phyloP scores from a whole-genome alignment of 1,140 invertebrate species.

The Listronotus oregonensis region DNA sequence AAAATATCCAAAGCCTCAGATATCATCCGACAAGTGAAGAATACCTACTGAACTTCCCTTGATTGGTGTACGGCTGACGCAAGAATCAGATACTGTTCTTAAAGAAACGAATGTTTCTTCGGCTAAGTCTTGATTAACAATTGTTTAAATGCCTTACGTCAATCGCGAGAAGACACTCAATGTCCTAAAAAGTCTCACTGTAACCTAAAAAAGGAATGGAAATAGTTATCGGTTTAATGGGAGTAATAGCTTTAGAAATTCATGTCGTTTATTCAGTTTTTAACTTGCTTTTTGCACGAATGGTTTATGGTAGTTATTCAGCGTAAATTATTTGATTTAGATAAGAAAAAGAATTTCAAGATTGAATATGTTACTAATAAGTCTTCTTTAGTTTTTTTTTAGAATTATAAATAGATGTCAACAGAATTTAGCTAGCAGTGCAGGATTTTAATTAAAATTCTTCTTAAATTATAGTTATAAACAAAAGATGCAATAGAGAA shows the following conservation, averaged over 20 bases:
- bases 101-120: slow-evolving; percentile 28
- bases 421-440: too few species aligned
- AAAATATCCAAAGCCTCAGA: slow-evolving; percentile 33
- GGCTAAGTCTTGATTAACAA: slow-evolving; percentile 33
- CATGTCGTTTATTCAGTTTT: slow-evolving; percentile 19
- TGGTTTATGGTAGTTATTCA: background rate
- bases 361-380: background rate
- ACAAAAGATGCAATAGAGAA: too few species aligned
- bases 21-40: slow-evolving; percentile 38
- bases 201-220: slow-evolving; percentile 18
- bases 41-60: slow-evolving; percentile 28
- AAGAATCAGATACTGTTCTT: slow-evolving; percentile 33
- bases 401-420: too few species aligned
- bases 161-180: slow-evolving; percentile 25
- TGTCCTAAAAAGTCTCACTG: slow-evolving; percentile 9
- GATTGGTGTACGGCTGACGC: slow-evolving; percentile 34
- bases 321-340: slow-evolving; percentile 4
- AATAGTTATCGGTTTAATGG: slow-evolving; percentile 25
- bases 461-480: too few species aligned
- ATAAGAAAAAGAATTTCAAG: slow-evolving; percentile 5
- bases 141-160: slow-evolving; percentile 29
- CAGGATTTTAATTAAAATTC: too few species aligned
- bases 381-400: too few species aligned
- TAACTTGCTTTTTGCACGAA: background rate
- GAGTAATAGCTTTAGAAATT: slow-evolving; percentile 17